Evolutionary conservation across 1,140 invertebrate genomes (phyloP).

Genomic region (Conus ventricosus): DNA sequence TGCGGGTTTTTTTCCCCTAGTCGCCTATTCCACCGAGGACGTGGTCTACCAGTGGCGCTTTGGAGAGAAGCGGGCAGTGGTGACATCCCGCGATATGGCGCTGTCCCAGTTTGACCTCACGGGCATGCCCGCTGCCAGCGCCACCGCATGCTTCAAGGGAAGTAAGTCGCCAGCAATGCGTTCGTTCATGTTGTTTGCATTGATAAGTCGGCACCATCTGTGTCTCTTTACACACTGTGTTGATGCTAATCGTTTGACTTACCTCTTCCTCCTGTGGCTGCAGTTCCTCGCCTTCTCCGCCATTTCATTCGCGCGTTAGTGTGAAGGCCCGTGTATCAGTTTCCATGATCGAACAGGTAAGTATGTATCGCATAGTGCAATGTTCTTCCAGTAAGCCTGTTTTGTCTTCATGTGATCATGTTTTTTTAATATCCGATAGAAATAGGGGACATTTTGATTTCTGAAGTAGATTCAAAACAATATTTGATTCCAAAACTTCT

Average conservation of each 20-base stretch:
- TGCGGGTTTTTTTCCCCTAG: conserved; percentile 48
- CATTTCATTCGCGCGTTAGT: no score
- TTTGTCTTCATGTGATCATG: no score
- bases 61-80: conserved; percentile 59
- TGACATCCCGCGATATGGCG: conserved; percentile 64
- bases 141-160: conserved; percentile 51
- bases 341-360: no score
- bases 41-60: conserved; percentile 73
- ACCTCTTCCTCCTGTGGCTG: background rate
- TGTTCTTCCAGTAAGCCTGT: no score
- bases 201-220: background rate
- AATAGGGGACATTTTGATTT: no score
- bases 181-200: background rate
- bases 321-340: no score
- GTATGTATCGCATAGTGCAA: no score
- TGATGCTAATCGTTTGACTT: background rate
- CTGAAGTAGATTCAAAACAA: no score
- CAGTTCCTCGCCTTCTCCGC: no score
- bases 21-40: conserved; percentile 71
- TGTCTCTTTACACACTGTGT: background rate
- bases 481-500: no score
- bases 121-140: conserved; percentile 67
- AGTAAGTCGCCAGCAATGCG: background rate
- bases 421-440: no score
- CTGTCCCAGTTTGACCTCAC: conserved; percentile 76